Percentiles rank a stretch among this genome's conserved stretches.
phyloP scores from a whole-genome alignment of 2,797 vertebrate species.

The Pseudotriccus pelzelni region DNA sequence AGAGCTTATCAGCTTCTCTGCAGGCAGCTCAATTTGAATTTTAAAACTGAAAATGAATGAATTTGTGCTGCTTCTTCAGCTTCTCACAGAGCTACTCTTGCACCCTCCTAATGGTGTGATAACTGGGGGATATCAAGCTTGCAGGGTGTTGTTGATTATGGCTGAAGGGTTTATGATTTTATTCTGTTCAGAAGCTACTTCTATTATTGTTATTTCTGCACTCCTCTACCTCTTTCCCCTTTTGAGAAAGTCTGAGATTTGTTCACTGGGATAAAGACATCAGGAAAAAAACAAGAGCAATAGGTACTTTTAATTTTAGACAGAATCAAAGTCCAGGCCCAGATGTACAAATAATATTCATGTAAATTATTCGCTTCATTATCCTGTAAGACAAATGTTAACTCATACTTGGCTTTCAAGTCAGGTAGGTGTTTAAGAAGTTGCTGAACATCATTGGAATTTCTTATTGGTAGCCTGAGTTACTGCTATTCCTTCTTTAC shows the following conservation, averaged over 20 bases:
- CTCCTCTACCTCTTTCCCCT: neutral
- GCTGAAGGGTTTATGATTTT: conserved; percentile 10
- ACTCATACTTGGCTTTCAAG: neutral
- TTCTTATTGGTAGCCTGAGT: neutral
- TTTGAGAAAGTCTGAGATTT: neutral
- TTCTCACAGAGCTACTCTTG: conserved; percentile 53
- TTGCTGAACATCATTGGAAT: neutral
- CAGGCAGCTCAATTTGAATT: conserved; percentile 86
- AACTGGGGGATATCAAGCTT: conserved; percentile 53
- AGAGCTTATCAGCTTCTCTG: conserved; percentile 84
- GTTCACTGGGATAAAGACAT: neutral
- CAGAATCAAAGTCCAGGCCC: neutral
- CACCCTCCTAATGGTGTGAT: conserved; percentile 50
- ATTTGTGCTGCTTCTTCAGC: conserved; percentile 74
- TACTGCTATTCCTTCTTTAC: neutral
- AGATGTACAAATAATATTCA: neutral
- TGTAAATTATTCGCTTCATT: neutral
- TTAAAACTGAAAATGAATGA: conserved; percentile 79
- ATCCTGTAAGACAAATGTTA: neutral
- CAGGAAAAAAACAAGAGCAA: neutral
- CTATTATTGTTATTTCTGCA: neutral
- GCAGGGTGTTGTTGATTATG: conserved; percentile 44
- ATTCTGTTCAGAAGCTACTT: conserved; percentile 14
- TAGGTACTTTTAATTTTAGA: neutral
- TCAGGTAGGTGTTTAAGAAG: neutral